Evolutionary conservation across 2,113 vertebrate species (phyloP), one percentile per base, ranked within the genome.

Genomic region (Eurypyga helias): DNA sequence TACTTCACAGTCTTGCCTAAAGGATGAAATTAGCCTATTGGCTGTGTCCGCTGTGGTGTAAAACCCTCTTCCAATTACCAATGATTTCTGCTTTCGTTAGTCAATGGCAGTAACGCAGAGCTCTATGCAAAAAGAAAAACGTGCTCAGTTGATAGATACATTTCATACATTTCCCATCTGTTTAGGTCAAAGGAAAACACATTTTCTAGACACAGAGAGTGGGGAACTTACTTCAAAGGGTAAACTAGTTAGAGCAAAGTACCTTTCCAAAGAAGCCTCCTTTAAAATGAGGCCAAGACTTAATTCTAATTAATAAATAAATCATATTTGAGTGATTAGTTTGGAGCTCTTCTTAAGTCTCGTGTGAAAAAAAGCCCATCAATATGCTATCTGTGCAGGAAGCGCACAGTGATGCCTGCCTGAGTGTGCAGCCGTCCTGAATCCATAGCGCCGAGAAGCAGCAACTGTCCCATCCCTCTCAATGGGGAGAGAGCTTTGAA

Each of bases 351-450:
- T 52, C 31, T 11, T 60, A 66, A 73, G 66, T 3, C 60, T 75
- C 45, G 34, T 41, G 38, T 70, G 61, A 19, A 25, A 28, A 28
- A 31, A 26, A 5, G 0, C 2, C 11, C 60, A 46, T 18, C 4
- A 2, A 12, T 51, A 49, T 3, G 45, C 16, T 4, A 1, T 8
- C 14, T 2, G 1, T 51, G 46, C 9, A 62, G 78, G 34, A 46
- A 5, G 36, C 3, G 43, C 3, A 0, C 1, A 19, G 67, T 41
- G 13, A 9, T 4, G 62, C 62, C 87, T 60, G 38, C 33, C 71
- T 25, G 41, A 71, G 61, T 13, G 65, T 14, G 79, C 28, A 15
- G 73, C 79, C 28, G 0, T 43, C 62, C 66, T 5, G 51, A 10
- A 3, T 10, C 13, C 1, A 61, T 12, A 21, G 66, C 6, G 1